phyloP scores from a whole-genome alignment of 2,797 vertebrate genomes.

The Clamator glandarius region DNA sequence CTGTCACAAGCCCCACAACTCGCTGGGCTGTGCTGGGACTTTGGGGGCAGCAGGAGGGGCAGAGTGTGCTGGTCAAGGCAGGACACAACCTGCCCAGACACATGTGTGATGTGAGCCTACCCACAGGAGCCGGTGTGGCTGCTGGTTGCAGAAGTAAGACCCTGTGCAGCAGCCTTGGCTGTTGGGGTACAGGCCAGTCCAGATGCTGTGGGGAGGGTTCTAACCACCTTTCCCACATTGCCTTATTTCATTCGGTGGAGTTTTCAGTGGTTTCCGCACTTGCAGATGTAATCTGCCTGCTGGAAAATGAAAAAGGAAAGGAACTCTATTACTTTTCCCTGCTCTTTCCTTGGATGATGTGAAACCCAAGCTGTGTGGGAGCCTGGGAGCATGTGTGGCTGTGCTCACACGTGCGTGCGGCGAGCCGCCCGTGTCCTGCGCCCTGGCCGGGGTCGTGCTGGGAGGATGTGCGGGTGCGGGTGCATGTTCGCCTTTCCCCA shows the following conservation, averaged over 20 bases:
- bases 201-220: not conserved
- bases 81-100: not conserved
- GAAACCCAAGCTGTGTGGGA: slow-evolving; percentile 65
- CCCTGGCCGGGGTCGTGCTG: not conserved
- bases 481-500: not conserved
- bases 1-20: too few relatives aligned
- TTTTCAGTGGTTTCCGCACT: not conserved
- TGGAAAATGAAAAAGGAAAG: slow-evolving; percentile 12
- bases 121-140: rapidly evolving
- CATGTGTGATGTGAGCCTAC: rapidly evolving
- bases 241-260: rapidly evolving
- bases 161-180: not conserved
- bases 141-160: not conserved
- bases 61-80: not conserved
- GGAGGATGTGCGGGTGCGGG: not conserved
- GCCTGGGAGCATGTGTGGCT: slow-evolving; percentile 30
- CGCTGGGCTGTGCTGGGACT: not conserved
- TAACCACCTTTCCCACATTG: not conserved
- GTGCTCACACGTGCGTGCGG: slow-evolving; percentile 43
- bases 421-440: not conserved
- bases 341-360: not conserved
- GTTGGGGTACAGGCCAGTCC: not conserved
- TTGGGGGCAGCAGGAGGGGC: not conserved
- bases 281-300: not conserved
- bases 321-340: not conserved